Base-by-base conservation (phyloP, 2,888 invertebrate species). In the Brenthis ino region DNA sequence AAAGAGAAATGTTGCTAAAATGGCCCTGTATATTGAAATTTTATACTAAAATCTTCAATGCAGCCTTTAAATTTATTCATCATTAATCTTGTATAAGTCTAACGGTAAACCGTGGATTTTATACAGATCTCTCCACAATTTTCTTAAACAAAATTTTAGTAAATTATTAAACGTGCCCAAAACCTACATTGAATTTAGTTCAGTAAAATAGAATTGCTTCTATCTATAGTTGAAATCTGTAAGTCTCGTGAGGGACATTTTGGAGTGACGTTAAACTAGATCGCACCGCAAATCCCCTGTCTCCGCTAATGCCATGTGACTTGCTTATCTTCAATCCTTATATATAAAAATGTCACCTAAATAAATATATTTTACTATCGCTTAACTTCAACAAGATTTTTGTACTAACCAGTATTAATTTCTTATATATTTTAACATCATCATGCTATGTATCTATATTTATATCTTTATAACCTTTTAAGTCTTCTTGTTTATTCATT, bases 1-100 rank as follows among this genome's bases (percentile, higher is more conserved):
- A 77, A 84, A 83, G 81, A 83, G 79, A 78, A 78, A 76, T 79
- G 80, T 60, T 33, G 50, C 16, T 33, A n/a, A 3, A 58, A 60
- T 50, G 8, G 6, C 60, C 12, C 28, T 28, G n/a, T 33, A 78
- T 79, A 78, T 82, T 77, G 79, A 80, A 79, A 24, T 48, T 47
- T 58, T 8, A 28, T 16, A 37, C 80, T 75, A 74, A 80, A 81
- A 82, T 80, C 81, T 80, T 76, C 65, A 24, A 11, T 43, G 11
- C 11, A 11, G 11, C 37, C 11, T 43, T 43, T 43, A 43, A 8
- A 8, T 43, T 43, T 24, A 24, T 2, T 24, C 11, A 43, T 43
- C 37, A 43, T 43, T 11, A 43, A 43, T 11, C 11, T 43, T 43
- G 11, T 43, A 8, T 8, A 11, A 11, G 11, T 4, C 28, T 43